A percentile compares a stretch with the other conserved stretches of the same genome.
Evolutionary conservation across 2,113 vertebrate genomes (phyloP).

Genomic region (Cyprinodon tularosa): DNA sequence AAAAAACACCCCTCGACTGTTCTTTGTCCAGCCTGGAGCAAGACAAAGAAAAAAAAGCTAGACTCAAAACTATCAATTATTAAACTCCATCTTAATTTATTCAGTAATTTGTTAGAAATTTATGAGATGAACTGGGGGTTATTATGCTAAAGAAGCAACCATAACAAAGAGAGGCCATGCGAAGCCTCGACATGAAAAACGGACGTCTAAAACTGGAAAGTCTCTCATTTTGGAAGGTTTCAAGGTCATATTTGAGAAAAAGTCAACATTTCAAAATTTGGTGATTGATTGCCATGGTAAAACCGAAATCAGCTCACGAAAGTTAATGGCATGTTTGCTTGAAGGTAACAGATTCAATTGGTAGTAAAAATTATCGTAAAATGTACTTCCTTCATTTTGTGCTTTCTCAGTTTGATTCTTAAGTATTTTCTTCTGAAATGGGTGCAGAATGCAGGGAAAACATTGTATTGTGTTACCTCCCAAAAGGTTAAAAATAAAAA

Average conservation of each 20-base stretch:
- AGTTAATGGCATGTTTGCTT: no score
- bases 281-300: no score
- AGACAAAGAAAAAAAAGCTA: slow-evolving; percentile 60
- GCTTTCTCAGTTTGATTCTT: no score
- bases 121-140: slow-evolving; percentile 43
- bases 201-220: background rate
- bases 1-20: background rate
- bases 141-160: slow-evolving; percentile 35
- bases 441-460: no score
- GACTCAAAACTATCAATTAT: slow-evolving; percentile 69
- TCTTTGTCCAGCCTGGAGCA: background rate
- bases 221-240: background rate
- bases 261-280: background rate
- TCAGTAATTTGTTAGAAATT: slow-evolving; percentile 58
- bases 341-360: no score
- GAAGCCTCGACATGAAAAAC: slow-evolving; percentile 33
- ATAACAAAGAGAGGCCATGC: background rate
- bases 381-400: no score
- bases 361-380: no score
- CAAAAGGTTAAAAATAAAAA: no score
- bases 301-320: no score
- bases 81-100: slow-evolving; percentile 65
- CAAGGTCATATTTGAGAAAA: background rate
- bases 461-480: no score
- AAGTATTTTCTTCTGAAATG: no score